A percentile compares a stretch with the other conserved stretches of the same genome.
These are phyloP conservation scores for Gymnothorax reevesii DNA, from an alignment of 2,797 vertebrate species.

Conservation along the genomic window DNA sequence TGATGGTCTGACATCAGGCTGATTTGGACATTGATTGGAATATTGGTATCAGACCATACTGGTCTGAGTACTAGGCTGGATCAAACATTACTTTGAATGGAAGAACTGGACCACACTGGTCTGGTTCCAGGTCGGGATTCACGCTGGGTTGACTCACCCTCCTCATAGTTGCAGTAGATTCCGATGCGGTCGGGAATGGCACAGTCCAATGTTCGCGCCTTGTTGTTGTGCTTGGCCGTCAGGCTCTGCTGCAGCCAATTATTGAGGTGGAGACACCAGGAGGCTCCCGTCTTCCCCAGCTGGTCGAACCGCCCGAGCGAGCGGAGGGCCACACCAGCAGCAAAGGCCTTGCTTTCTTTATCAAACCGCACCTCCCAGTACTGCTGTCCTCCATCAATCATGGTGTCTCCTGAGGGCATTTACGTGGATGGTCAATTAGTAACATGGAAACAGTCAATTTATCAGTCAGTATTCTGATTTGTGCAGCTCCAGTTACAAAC, in stretches of 20 bases:
- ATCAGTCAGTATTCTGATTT: not conserved
- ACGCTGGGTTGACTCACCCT: constrained; percentile 70
- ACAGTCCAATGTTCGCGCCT: constrained; percentile 86
- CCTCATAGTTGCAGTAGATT: constrained; percentile 88
- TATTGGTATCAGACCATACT: too few species aligned
- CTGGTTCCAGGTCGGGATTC: too few species aligned
- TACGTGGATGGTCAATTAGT: not conserved
- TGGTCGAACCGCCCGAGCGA: constrained; percentile 91
- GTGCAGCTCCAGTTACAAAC: not conserved
- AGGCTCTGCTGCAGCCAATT: constrained; percentile 98
- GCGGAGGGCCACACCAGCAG: constrained; percentile 84
- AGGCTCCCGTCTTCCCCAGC: constrained; percentile 86
- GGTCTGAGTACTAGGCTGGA: too few species aligned
- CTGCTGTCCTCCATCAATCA: constrained; percentile 86
- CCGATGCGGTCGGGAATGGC: constrained; percentile 86
- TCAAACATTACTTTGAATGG: too few species aligned
- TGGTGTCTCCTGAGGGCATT: constrained; percentile 77
- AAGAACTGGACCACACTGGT: too few species aligned
- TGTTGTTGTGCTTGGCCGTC: constrained; percentile 96
- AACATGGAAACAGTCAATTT: not conserved
- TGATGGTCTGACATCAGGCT: too few species aligned
- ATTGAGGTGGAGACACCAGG: constrained; percentile 95
- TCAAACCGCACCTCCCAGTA: constrained; percentile 95
- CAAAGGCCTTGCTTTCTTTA: constrained; percentile 92
- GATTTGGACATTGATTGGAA: too few species aligned